phyloP scores from a whole-genome alignment of 2,888 invertebrate genomes.

The Polydrusus cervinus region DNA sequence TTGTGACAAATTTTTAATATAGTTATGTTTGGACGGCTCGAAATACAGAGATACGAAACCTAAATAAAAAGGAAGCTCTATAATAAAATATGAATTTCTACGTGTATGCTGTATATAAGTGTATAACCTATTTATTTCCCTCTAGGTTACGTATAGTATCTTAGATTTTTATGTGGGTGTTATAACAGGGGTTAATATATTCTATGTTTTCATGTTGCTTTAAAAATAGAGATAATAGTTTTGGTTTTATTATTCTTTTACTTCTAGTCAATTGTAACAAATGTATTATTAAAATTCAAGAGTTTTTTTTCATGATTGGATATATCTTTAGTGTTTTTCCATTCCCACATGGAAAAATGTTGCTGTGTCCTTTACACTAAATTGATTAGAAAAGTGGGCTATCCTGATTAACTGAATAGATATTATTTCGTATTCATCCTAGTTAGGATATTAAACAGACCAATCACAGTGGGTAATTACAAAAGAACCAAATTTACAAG shows the following conservation, averaged over 20 bases:
- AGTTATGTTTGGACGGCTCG: slow-evolving; percentile 5
- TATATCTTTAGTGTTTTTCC: no score
- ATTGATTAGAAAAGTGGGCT: no score
- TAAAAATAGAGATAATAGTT: neutral
- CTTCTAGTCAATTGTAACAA: neutral
- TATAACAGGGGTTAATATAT: neutral
- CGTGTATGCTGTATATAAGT: neutral
- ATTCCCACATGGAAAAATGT: no score
- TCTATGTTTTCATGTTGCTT: neutral
- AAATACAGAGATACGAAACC: slow-evolving; percentile 11
- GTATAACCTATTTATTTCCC: neutral
- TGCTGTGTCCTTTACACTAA: no score
- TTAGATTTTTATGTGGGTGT: neutral
- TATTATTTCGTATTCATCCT: no score
- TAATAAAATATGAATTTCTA: slow-evolving; percentile 8
- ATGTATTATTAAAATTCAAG: no score
- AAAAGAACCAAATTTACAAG: no score
- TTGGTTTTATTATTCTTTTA: neutral
- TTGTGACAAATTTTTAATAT: slow-evolving; percentile 22
- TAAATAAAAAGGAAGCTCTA: neutral
- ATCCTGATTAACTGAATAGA: no score
- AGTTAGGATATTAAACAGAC: no score
- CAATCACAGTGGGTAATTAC: no score
- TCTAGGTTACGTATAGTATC: neutral
- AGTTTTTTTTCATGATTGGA: no score